These are phyloP conservation scores for Amazonetta brasiliensis DNA, from an alignment of 2,797 vertebrate species.

Conservation along the genomic window DNA sequence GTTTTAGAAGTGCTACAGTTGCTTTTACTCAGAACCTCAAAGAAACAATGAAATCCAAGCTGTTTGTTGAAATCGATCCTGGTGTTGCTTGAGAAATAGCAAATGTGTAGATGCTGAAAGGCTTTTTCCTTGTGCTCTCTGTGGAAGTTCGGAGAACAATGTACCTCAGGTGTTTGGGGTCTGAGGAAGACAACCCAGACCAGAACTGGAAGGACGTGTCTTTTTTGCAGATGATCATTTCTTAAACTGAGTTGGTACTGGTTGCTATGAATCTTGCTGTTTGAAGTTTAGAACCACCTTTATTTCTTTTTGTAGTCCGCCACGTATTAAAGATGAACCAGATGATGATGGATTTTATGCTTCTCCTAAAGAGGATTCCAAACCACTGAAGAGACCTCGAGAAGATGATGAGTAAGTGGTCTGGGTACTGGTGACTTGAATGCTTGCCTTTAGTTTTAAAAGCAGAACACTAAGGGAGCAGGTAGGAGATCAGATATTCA, in stretches of 20 bases:
- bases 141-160: not conserved
- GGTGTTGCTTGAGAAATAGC: not conserved
- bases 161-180: not conserved
- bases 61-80: not conserved
- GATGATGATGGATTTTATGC: slow-evolving; percentile 88
- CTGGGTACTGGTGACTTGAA: not conserved
- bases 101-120: accelerated
- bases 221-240: not conserved
- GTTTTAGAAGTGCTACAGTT: not conserved
- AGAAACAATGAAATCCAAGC: not conserved
- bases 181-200: not conserved
- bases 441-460: not conserved
- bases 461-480: not conserved
- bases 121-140: not conserved
- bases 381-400: slow-evolving; percentile 85
- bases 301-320: slow-evolving; percentile 79
- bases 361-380: slow-evolving; percentile 87
- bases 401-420: slow-evolving; percentile 89
- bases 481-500: not conserved
- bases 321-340: slow-evolving; percentile 88
- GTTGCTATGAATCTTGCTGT: not conserved
- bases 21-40: not conserved
- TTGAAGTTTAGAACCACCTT: not conserved
- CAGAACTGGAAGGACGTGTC: not conserved
- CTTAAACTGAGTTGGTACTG: not conserved